A percentile compares a stretch with the other conserved stretches of the same genome.
Conservation (phyloP, 2,113 vertebrate genomes). For the Ornithorhynchus anatinus region DNA sequence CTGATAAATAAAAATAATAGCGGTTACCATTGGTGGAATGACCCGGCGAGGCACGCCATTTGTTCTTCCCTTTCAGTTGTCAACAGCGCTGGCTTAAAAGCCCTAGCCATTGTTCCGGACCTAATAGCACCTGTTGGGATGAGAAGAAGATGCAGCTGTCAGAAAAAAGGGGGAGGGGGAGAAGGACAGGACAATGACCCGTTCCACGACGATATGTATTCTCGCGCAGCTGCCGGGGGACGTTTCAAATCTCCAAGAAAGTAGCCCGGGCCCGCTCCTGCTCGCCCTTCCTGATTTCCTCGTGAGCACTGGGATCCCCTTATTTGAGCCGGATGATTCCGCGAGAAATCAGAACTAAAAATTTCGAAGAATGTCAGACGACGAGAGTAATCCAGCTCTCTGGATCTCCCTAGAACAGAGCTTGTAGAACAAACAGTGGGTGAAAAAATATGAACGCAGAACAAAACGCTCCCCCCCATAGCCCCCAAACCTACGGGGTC, state of each 20-base stretch:
- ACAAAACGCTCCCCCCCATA: neutral
- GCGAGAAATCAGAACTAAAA: neutral
- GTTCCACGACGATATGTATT: slow-evolving; percentile 20
- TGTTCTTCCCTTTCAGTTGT: slow-evolving; percentile 91
- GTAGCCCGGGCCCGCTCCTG: neutral
- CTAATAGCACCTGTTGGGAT: slow-evolving; percentile 90
- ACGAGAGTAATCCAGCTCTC: neutral
- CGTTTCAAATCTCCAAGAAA: neutral
- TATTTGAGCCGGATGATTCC: neutral
- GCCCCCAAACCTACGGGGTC: too few species aligned
- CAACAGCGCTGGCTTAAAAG: slow-evolving; percentile 90
- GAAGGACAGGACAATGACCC: slow-evolving; percentile 10
- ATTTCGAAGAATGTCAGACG: neutral
- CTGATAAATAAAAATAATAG: slow-evolving; percentile 94
- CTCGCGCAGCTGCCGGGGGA: slow-evolving; percentile 20
- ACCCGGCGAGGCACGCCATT: slow-evolving; percentile 82
- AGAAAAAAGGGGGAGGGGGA: slow-evolving; percentile 18
- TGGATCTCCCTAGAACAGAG: neutral
- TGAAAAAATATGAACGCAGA: neutral
- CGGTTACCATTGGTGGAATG: slow-evolving; percentile 78
- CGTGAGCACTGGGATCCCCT: too few species aligned
- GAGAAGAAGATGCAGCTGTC: slow-evolving; percentile 86
- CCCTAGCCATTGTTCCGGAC: slow-evolving; percentile 82
- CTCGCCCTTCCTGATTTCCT: neutral
- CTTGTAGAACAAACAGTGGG: neutral